Percentiles rank a stretch among this genome's conserved stretches.
Conservation (phyloP, 2,888 invertebrate genomes). For the Silvanus unidentatus region DNA sequence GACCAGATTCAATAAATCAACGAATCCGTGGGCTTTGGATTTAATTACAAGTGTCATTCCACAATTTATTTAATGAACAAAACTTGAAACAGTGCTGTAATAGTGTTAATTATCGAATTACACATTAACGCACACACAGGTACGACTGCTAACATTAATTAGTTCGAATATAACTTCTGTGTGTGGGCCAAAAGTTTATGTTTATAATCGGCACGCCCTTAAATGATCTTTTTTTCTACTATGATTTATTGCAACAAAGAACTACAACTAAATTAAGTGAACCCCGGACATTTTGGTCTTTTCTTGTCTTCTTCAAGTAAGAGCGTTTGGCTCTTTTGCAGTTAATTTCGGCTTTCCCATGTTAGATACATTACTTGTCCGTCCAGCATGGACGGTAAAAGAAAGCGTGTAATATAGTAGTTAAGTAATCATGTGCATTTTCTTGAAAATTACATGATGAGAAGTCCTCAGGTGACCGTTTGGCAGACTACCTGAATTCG, state of each 20-base stretch:
- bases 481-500: slow-evolving; percentile 34
- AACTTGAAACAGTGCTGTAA: slow-evolving; percentile 31
- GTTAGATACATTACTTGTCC: too few relatives aligned
- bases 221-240: slow-evolving; percentile 16
- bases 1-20: slow-evolving; percentile 33
- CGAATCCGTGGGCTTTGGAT: slow-evolving; percentile 34
- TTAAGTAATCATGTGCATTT: slow-evolving; percentile 36
- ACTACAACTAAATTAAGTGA: slow-evolving; percentile 3
- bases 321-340: too few relatives aligned
- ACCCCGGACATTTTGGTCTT: not conserved
- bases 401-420: slow-evolving; percentile 34
- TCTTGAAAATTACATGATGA: slow-evolving; percentile 30
- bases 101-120: slow-evolving; percentile 39
- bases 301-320: too few relatives aligned
- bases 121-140: slow-evolving; percentile 37
- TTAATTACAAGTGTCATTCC: slow-evolving; percentile 36
- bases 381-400: too few relatives aligned
- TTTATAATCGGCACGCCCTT: slow-evolving; percentile 25
- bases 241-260: slow-evolving; percentile 27
- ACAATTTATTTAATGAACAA: slow-evolving; percentile 33
- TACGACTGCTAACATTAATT: slow-evolving; percentile 35
- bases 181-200: slow-evolving; percentile 27
- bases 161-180: slow-evolving; percentile 30
- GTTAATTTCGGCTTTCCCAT: too few relatives aligned
- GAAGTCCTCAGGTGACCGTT: slow-evolving; percentile 27